These are phyloP conservation scores for Triops cancriformis DNA, from an alignment of 1,140 invertebrate genomes.

Conservation along the genomic window DNA sequence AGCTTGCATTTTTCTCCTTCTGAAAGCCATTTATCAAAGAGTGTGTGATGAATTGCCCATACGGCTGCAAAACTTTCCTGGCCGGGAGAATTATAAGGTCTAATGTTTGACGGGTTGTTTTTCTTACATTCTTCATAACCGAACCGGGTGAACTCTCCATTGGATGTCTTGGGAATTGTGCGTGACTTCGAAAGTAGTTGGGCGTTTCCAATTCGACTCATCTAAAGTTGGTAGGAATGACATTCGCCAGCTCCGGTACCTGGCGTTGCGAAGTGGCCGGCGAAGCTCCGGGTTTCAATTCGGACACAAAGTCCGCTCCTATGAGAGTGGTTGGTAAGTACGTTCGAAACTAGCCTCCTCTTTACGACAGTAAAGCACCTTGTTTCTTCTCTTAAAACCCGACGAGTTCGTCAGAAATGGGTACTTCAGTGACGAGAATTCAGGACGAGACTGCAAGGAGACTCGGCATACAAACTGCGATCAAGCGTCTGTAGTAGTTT, in stretches of 20 bases:
- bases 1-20: too few relatives aligned
- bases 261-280: slow-evolving; percentile 3
- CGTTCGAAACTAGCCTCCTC: background rate
- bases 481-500: background rate
- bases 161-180: background rate
- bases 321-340: background rate
- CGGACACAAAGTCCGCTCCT: background rate
- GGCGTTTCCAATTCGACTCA: background rate
- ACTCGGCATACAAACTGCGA: background rate
- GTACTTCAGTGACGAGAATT: background rate
- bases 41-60: too few relatives aligned
- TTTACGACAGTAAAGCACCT: background rate
- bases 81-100: background rate
- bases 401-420: background rate
- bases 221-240: background rate
- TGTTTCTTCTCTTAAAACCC: background rate
- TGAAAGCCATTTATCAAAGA: too few relatives aligned
- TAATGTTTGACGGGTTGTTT: background rate
- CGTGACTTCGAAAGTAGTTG: slow-evolving; percentile 5
- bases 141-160: background rate
- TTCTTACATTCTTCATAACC: background rate
- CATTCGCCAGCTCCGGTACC: background rate
- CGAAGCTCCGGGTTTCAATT: background rate
- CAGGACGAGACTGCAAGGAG: background rate
- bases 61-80: too few relatives aligned